Percentiles rank a stretch among this genome's conserved stretches.
These are phyloP conservation scores for Cynopterus brachyotis DNA, from an alignment of 2,113 vertebrate genomes.

Conservation along the genomic window DNA sequence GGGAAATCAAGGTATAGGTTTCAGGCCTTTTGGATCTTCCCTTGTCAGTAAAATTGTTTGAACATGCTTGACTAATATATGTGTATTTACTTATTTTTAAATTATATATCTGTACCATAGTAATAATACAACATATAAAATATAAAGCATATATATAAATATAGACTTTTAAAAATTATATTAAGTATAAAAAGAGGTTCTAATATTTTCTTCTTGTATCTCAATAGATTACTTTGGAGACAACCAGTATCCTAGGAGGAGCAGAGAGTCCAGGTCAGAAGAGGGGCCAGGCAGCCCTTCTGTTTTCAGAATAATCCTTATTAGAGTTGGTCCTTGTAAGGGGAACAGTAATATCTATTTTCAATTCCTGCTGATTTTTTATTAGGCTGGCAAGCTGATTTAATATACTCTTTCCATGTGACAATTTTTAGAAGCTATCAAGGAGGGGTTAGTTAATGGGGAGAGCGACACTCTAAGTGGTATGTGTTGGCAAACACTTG, in stretches of 20 bases:
- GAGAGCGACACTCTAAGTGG: not conserved
- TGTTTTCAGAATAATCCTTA: not conserved
- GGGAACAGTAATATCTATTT: not conserved
- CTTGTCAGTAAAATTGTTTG: not conserved
- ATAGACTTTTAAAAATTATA: not conserved
- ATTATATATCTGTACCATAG: not conserved
- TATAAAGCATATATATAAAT: not conserved
- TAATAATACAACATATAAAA: not conserved
- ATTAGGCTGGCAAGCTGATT: not conserved
- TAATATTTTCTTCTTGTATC: not conserved
- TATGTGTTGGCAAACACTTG: not conserved
- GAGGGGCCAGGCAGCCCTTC: not conserved
- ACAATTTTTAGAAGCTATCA: not conserved
- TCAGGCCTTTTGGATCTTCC: not conserved
- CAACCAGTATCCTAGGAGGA: not conserved
- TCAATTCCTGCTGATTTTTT: not conserved
- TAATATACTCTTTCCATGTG: not conserved
- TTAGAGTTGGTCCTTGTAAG: not conserved
- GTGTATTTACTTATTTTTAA: not conserved
- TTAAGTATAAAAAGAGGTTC: not conserved
- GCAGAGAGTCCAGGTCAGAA: not conserved
- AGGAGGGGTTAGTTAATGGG: not conserved
- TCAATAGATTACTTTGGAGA: not conserved
- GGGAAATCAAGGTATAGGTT: not conserved
- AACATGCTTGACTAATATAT: not conserved